phyloP scores from a whole-genome alignment of 1,140 invertebrate species.

The Pristionchus pacificus region DNA sequence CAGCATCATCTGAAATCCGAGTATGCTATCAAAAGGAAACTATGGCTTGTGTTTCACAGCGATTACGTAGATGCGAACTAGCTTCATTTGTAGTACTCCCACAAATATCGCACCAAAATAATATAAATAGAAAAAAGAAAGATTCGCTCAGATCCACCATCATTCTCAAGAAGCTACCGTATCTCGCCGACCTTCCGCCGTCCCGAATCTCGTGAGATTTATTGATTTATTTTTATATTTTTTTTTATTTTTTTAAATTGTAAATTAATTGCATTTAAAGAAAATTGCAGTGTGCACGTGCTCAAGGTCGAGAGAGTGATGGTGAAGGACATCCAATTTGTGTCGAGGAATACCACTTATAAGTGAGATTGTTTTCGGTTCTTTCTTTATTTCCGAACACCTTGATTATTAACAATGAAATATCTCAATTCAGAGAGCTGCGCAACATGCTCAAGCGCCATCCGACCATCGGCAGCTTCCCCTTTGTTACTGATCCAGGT shows the following conservation, averaged over 20 bases:
- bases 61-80: too few species aligned
- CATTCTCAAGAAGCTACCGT: slow-evolving; percentile 90
- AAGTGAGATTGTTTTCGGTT: too few species aligned
- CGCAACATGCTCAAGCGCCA: slow-evolving; percentile 45
- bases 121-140: too few species aligned
- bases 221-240: neutral
- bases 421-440: too few species aligned
- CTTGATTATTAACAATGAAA: too few species aligned
- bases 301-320: slow-evolving; percentile 52
- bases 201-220: slow-evolving; percentile 35
- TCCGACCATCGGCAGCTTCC: slow-evolving; percentile 45
- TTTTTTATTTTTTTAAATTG: neutral
- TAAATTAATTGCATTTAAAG: neutral
- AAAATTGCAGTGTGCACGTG: slow-evolving; percentile 40
- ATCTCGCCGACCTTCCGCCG: slow-evolving; percentile 69
- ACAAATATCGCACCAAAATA: too few species aligned
- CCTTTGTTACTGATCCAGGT: slow-evolving; percentile 56
- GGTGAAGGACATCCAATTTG: slow-evolving; percentile 47
- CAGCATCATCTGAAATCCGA: too few species aligned
- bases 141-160: too few species aligned
- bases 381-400: too few species aligned
- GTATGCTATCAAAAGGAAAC: too few species aligned
- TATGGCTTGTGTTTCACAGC: too few species aligned
- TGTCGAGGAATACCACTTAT: slow-evolving; percentile 49
- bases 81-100: too few species aligned